Evolutionary conservation across 2,888 invertebrate species (phyloP).

Genomic region (Deroplatys truncata): DNA sequence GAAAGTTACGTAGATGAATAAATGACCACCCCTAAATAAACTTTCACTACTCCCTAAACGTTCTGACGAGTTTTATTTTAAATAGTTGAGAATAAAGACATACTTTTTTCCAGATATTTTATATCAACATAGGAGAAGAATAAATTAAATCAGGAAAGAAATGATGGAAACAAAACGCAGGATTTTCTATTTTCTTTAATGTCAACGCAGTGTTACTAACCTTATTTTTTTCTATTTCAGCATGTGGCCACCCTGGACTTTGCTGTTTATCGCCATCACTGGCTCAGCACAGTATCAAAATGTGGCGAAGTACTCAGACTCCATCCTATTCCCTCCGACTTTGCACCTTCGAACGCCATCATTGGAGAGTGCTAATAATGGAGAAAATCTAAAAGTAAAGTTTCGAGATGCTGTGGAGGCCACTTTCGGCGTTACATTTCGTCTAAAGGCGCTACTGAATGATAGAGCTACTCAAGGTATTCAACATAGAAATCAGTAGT

Average conservation of each 20-base stretch:
- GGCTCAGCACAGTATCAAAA: neutral
- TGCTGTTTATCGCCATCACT: neutral
- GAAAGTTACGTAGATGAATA: no score
- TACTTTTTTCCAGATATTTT: no score
- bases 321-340: neutral
- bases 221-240: neutral
- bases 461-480: constrained; percentile 12
- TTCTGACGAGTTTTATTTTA: no score
- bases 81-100: no score
- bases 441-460: constrained; percentile 38
- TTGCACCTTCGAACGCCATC: neutral
- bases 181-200: no score
- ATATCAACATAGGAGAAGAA: no score
- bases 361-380: neutral
- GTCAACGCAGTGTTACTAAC: no score
- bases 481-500: neutral
- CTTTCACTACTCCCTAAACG: no score
- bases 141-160: no score
- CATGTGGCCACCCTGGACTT: neutral
- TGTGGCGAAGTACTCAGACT: neutral
- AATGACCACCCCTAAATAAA: no score
- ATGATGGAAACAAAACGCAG: neutral
- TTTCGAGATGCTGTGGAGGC: constrained; percentile 35
- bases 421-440: constrained; percentile 41
- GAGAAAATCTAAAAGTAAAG: neutral